phyloP scores from a whole-genome alignment of 2,113 vertebrate genomes.

The Anhinga anhinga region DNA sequence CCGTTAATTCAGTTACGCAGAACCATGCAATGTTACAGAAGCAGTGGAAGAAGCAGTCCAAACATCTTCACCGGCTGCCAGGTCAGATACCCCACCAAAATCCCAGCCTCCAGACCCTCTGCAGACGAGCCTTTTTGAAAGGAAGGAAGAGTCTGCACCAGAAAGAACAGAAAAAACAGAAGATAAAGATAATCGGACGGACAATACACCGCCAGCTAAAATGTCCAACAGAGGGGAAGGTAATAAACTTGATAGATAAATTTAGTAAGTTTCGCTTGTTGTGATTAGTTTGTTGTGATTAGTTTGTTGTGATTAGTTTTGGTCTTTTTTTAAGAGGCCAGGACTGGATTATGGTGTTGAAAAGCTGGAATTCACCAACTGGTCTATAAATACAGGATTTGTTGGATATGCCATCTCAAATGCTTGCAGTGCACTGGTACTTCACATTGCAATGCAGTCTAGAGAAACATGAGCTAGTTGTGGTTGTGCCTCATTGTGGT shows the following conservation, averaged over 20 bases:
- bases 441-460: accelerated
- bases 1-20: neutral
- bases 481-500: neutral
- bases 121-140: slow-evolving; percentile 62
- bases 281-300: neutral
- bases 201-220: slow-evolving; percentile 60
- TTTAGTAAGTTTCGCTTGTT: neutral
- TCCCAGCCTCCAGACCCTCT: slow-evolving; percentile 65
- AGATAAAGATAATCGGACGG: slow-evolving; percentile 64
- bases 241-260: slow-evolving; percentile 29
- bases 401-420: neutral
- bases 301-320: neutral
- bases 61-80: slow-evolving; percentile 59
- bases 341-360: neutral
- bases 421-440: neutral
- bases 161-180: slow-evolving; percentile 72
- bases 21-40: slow-evolving; percentile 69
- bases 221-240: slow-evolving; percentile 72
- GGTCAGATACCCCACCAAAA: slow-evolving; percentile 71
- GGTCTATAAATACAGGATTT: neutral
- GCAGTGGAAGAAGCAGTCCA: slow-evolving; percentile 66
- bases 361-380: neutral
- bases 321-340: neutral
- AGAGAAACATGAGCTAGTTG: neutral
- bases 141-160: slow-evolving; percentile 67